Percentiles rank a stretch among this genome's conserved stretches.
Evolutionary conservation across 2,113 vertebrate species (phyloP).

Genomic region (Pleuronectes platessa): DNA sequence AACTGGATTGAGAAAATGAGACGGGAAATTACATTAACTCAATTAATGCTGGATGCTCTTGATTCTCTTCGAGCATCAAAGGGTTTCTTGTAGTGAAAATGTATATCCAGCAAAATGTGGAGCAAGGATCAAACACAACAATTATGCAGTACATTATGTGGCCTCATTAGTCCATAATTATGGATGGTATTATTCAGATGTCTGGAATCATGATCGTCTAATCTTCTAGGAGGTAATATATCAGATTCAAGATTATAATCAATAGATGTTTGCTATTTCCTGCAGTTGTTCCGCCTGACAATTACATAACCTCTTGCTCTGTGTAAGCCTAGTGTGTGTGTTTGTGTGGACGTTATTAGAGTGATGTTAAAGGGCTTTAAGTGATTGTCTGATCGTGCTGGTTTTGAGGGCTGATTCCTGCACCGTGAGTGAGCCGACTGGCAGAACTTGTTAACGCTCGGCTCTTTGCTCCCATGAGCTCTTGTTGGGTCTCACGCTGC

Average conservation of each 20-base stretch:
- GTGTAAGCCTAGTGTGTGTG: neutral
- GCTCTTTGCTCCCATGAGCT: conserved; percentile 62
- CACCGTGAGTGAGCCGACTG: conserved; percentile 56
- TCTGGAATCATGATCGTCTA: conserved; percentile 17
- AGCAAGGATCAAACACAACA: conserved; percentile 12
- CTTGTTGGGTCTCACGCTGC: conserved; percentile 17
- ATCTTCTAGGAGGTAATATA: conserved; percentile 18
- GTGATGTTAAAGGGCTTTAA: conserved; percentile 73
- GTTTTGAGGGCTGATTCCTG: conserved; percentile 61
- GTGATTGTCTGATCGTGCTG: conserved; percentile 72
- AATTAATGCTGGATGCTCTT: conserved; percentile 25
- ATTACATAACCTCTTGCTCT: conserved; percentile 47
- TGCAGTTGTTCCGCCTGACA: conserved; percentile 35
- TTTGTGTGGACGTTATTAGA: conserved; percentile 61
- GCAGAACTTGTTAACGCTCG: conserved; percentile 72
- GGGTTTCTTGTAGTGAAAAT: conserved; percentile 22
- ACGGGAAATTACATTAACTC: conserved; percentile 17
- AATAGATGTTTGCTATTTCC: conserved; percentile 46
- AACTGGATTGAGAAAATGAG: conserved; percentile 27
- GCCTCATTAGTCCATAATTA: conserved; percentile 54
- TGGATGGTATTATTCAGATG: conserved; percentile 30
- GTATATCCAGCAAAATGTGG: conserved; percentile 29
- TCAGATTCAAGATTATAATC: conserved; percentile 35
- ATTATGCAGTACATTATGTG: conserved; percentile 35
- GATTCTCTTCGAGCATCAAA: conserved; percentile 30